Base-by-base conservation (phyloP, 2,797 vertebrate species). In the Geotrypetes seraphini region DNA sequence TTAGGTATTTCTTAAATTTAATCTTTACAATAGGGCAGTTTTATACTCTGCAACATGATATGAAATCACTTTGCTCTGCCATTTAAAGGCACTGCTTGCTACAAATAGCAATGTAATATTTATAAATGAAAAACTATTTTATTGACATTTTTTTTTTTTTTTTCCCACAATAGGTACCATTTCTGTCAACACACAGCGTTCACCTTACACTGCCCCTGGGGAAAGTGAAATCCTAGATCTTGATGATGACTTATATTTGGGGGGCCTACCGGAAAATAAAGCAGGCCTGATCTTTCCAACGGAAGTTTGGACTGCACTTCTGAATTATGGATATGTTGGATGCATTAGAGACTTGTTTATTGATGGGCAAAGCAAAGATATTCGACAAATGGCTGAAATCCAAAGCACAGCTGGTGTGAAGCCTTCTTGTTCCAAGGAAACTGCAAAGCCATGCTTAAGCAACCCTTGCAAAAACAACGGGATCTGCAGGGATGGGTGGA, bases 301-400 rank as follows among this genome's bases (percentile, higher is more conserved):
- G 0, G 95, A 97, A 58, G 92, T 97, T 62, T 97, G 95, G 95
- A 97, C 94, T 14, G 93, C 95, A 1, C 81, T 97, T 46, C 90
- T 98, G 39, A 97, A 97, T 80, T 97, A 96, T 0, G 95, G 95
- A 60, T 98, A 97, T 0, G 95, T 98, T 17, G 95, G 95, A 68
- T 98, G 95, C 76, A 90, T 99, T 50, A 78, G 95, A 56, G 95
- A 99, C 70, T 78, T 99, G 30, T 99, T 99, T 78, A 91, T 99
- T 29, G 93, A 97, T 4, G 95, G 95, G 32, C 95, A 97, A 69
- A 97, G 92, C 71, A 96, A 96, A 72, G 94, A 99, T 31, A 83
- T 97, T 36, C 85, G 95, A 16, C 89, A 91, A 38, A 87, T 96
- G 77, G 93, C 94, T 13, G 95, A 99, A 76, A 47, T 84, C 39